Base-by-base conservation (phyloP, 2,888 invertebrate genomes). In the Lepidonotus clava region DNA sequence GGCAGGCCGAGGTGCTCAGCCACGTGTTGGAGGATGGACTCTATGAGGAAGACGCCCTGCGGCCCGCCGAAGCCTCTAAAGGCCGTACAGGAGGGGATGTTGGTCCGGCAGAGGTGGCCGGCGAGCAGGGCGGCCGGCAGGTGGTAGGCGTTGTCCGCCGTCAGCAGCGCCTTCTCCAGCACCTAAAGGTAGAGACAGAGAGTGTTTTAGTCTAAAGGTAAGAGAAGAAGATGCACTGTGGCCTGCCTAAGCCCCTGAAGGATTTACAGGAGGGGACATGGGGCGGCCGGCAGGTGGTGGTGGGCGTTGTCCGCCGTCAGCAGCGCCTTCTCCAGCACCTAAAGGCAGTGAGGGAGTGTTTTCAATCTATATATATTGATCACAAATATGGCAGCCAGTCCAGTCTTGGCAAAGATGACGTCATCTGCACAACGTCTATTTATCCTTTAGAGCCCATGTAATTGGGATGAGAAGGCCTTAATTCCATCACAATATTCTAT, bases 181-280 rank as follows among this genome's bases (percentile, higher is more conserved):
- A 98, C 96, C 97, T 97, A 92, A 0, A 93, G n/a, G n/a, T n/a
- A n/a, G n/a, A n/a, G n/a, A 94, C 14, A 0, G 14, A n/a, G 11
- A 18, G 53, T 18, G 14, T n/a, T n/a, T n/a, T n/a, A n/a, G n/a
- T n/a, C n/a, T n/a, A n/a, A n/a, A n/a, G n/a, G n/a, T n/a, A n/a
- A n/a, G n/a, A n/a, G 0, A 96, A 96, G 92, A 97, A 97, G 97
- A 98, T 97, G 40, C 97, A 98, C 93, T 98, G 98, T 0, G 98
- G 98, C 0, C 96, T 97, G 6, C 98, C 98, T 92, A 98, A 98
- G 34, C 88, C 89, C 21, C 89, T 61, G 76, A 90, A 88, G 0
- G 98, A 98, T 0, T 98, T 98, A 93, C 98, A 98, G 0, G 98
- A 98, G 0, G 98, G 96, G 83, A 97, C 94, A 95, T 99, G 98